These are phyloP conservation scores for Leptinotarsa haldemani DNA, from an alignment of 2,888 invertebrate genomes.

Conservation along the genomic window DNA sequence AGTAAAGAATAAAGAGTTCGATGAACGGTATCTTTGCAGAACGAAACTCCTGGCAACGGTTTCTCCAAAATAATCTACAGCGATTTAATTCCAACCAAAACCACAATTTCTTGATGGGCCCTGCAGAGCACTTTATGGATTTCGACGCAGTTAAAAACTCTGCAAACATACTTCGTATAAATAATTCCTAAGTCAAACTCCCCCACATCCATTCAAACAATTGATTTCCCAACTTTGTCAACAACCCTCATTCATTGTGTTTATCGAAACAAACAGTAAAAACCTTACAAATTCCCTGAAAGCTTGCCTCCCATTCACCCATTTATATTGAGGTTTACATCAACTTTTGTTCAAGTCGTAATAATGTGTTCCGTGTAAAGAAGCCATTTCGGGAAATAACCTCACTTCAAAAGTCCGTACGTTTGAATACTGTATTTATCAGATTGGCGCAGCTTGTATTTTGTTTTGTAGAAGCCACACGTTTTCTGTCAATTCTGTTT, in stretches of 20 bases:
- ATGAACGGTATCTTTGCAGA: too few relatives aligned
- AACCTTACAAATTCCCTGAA: slow-evolving; percentile 7
- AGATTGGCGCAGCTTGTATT: slow-evolving; percentile 17
- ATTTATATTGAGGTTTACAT: slow-evolving; percentile 15
- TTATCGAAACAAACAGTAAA: neutral
- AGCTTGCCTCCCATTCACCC: neutral
- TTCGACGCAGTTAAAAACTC: too few relatives aligned
- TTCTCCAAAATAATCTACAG: too few relatives aligned
- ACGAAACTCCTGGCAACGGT: too few relatives aligned
- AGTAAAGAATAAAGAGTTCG: too few relatives aligned
- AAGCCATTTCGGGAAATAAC: slow-evolving; percentile 25
- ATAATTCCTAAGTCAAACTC: neutral
- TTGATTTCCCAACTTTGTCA: neutral
- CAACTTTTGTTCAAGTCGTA: slow-evolving; percentile 18
- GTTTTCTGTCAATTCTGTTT: neutral
- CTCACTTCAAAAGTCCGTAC: slow-evolving; percentile 22
- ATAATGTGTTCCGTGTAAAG: slow-evolving; percentile 18
- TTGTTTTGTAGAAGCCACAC: neutral
- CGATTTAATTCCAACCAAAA: too few relatives aligned
- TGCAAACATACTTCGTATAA: too few relatives aligned
- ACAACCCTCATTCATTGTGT: neutral
- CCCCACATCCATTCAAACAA: neutral
- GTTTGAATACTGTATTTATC: slow-evolving; percentile 30
- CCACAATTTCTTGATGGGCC: too few relatives aligned
- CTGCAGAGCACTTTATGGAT: too few relatives aligned